Evolutionary conservation across 2,888 invertebrate species (phyloP).

Genomic region (Junonia oenone): DNA sequence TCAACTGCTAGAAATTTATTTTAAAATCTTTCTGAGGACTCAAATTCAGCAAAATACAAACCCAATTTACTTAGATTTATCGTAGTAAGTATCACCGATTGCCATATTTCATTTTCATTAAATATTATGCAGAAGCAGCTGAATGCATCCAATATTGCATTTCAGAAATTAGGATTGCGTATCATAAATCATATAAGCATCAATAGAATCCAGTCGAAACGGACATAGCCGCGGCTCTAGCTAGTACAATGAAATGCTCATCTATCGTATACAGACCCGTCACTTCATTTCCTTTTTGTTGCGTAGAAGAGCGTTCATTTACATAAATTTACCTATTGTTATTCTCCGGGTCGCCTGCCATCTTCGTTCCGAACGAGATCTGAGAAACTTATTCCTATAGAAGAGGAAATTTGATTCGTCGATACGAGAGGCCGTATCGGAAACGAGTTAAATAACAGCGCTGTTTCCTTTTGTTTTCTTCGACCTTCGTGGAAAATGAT

Average conservation of each 20-base stretch:
- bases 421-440: constrained; percentile 73
- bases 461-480: constrained; percentile 49
- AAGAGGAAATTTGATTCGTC: constrained; percentile 68
- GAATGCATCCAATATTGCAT: too few species aligned
- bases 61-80: too few species aligned
- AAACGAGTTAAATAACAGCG: constrained; percentile 75
- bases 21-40: too few species aligned
- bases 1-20: too few species aligned
- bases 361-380: constrained; percentile 47
- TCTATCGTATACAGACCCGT: constrained; percentile 54
- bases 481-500: constrained; percentile 53
- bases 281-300: constrained; percentile 73
- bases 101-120: too few species aligned
- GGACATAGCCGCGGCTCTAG: background rate
- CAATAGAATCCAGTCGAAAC: background rate
- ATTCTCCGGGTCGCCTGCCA: constrained; percentile 47
- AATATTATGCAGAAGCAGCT: too few species aligned
- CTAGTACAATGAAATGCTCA: constrained; percentile 41
- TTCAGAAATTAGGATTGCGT: background rate
- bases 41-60: too few species aligned
- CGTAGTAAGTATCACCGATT: too few species aligned
- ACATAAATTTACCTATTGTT: constrained; percentile 78
- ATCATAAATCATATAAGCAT: background rate
- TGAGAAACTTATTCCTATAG: constrained; percentile 44
- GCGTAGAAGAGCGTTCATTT: constrained; percentile 67